These are phyloP conservation scores for Scolanthus callimorphus DNA, from an alignment of 92 coral and sea anemone species.

Conservation along the genomic window DNA sequence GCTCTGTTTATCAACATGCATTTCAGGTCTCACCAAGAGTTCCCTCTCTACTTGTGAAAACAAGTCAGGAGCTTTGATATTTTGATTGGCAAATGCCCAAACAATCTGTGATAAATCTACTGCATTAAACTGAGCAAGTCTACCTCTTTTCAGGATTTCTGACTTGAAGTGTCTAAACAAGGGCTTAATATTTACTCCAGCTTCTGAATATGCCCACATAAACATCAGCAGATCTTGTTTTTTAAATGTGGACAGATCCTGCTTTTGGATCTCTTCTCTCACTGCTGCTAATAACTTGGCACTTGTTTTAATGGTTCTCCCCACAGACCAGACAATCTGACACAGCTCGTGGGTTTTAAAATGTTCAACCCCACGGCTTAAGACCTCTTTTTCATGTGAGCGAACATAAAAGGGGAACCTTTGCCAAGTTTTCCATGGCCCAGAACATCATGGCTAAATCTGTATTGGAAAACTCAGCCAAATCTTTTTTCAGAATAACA, in stretches of 20 bases:
- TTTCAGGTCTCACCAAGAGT: constrained; percentile 22
- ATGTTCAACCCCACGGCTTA: constrained; percentile 40
- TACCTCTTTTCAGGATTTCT: constrained; percentile 51
- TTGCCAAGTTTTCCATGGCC: too few relatives aligned
- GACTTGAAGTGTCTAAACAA: constrained; percentile 52
- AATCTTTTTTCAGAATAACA: constrained; percentile 31
- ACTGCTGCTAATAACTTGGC: constrained; percentile 67
- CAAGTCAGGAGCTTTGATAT: constrained; percentile 66
- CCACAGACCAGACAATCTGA: constrained; percentile 84
- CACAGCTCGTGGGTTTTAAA: constrained; percentile 59
- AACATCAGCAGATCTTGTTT: constrained; percentile 53
- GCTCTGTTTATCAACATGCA: constrained; percentile 47
- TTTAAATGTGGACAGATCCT: constrained; percentile 42
- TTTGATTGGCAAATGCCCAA: constrained; percentile 67
- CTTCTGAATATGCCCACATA: constrained; percentile 73
- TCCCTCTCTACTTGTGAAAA: constrained; percentile 52
- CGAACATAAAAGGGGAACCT: too few relatives aligned
- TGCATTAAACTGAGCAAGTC: constrained; percentile 34
- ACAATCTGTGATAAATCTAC: constrained; percentile 63
- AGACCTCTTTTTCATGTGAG: constrained; percentile 60
- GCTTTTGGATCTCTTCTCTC: constrained; percentile 45
- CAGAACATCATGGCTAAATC: constrained; percentile 75
- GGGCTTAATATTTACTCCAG: constrained; percentile 49
- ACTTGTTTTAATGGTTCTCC: constrained; percentile 45
- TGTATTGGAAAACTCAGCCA: constrained; percentile 51